Conservation (phyloP, 2,113 vertebrate genomes). For the Tragelaphus scriptus region DNA sequence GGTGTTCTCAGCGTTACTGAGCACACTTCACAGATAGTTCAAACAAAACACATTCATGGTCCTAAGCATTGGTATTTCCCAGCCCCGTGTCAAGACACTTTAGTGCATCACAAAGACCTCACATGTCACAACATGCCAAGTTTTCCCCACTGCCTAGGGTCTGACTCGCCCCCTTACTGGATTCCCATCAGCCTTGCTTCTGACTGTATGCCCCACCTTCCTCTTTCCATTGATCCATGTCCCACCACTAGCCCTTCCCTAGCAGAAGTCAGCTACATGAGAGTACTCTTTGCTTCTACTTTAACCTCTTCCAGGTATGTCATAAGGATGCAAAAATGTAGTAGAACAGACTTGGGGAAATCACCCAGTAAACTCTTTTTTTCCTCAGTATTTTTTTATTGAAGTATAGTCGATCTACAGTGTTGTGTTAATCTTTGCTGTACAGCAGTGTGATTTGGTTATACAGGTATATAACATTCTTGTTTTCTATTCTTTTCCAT, state of each 20-base stretch:
- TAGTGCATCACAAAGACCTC: conserved; percentile 54
- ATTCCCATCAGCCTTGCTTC: conserved; percentile 39
- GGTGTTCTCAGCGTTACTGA: background rate
- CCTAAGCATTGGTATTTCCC: background rate
- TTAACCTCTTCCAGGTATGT: conserved; percentile 46
- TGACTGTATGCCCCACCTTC: background rate
- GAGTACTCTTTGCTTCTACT: background rate
- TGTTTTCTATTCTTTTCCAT: background rate
- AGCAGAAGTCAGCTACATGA: conserved; percentile 10
- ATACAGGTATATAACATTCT: background rate
- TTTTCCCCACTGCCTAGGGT: background rate
- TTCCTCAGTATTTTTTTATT: background rate
- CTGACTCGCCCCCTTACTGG: background rate
- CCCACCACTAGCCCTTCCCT: background rate
- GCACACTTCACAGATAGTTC: background rate
- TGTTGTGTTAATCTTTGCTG: background rate
- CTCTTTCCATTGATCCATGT: background rate
- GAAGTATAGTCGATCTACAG: background rate
- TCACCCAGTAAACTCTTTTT: background rate
- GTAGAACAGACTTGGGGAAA: background rate
- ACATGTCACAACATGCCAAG: conserved; percentile 44
- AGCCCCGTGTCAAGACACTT: background rate
- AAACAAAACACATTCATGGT: background rate
- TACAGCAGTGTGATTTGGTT: background rate
- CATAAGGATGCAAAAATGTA: background rate